Evolutionary conservation across 2,888 invertebrate genomes (phyloP), one percentile per base, ranked within the genome.

Genomic region (Polietes domitor): DNA sequence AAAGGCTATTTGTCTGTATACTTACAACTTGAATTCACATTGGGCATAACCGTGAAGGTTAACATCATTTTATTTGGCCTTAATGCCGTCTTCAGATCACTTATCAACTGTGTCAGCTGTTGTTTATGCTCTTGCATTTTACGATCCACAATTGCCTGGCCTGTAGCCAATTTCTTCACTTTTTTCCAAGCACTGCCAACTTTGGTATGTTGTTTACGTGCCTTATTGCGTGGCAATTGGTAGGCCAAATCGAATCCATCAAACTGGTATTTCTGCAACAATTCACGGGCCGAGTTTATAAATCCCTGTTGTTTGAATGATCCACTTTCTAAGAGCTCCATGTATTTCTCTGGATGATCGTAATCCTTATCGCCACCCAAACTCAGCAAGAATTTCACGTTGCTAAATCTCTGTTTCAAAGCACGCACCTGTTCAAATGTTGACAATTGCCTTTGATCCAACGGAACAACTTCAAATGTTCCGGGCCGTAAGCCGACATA

Each of bases 161-260:
- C 95, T 95, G 96, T 96, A 87, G 95, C 91, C 86, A 94, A 5
- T 94, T 93, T 68, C 94, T 93, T 95, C 83, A 96, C 94, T 92
- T 32, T 68, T 65, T 15, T 19, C 21, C 0, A 1, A 12, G 12
- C 21, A 41, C 43, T 6, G 89, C 92, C 94, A 93, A 68, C 86
- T 93, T 92, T 24, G 93, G 94, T 93, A 43, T 89, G 95, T 82
- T 96, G 94, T 92, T 96, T 96, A 93, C 96, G 58, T n/a, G 96
- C 96, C 91, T 96, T 96, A 85, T 94, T 94, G 72, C 94, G 94
- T 94, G 0, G 97, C 95, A 92, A 96, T 91, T 97, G 95, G 96
- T 97, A 97, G 0, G 96, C 96, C 61, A 97, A 93, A 90, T 98
- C 98, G 47, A 98, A 93, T 0, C 98, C 98, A 91, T 98, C 97